Evolutionary conservation across 2,888 invertebrate genomes (phyloP), one percentile per base, ranked within the genome.

Genomic region (Lasioglossum zephyrum): DNA sequence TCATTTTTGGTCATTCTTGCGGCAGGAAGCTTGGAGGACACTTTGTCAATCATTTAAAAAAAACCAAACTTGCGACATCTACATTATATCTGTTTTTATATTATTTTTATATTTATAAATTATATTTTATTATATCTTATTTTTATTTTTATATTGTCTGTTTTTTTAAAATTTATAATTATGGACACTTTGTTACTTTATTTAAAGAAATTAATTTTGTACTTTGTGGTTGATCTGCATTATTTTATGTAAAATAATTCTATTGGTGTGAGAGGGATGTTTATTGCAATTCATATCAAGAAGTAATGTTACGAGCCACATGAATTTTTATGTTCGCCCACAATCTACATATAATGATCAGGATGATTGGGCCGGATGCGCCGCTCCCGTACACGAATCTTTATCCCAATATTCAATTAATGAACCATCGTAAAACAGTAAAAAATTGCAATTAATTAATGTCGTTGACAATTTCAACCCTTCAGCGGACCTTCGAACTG

Each of bases 321-420:
- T 93, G 91, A 92, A 92, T 91, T 92, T 92, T 93, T 92, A 93
- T 93, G 92, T 63, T 86, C 88, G 85, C 81, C 87, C 84, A 88
- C 89, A 76, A 94, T 93, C 92, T 93, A 91, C 94, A 94, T 94
- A 93, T 93, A 93, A 94, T 92, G 92, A 94, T 91, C 89, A 87
- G 81, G 90, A 88, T 90, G 93, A 93, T 93, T 93, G 92, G 89
- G 88, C 92, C 93, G 93, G 93, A 94, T 92, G 92, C 87, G 93
- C 89, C 94, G 92, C 93, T 92, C 94, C 93, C 89, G 89, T 79
- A 79, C 81, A 78, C 85, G 84, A 87, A 87, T 80, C 79, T 87
- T 87, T 76, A 81, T 86, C 83, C 86, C 87, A 72, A 84, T 89
- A 87, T 86, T 89, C 85, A 76, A 86, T 88, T 86, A 85, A 86